Conservation (phyloP, 2,797 vertebrate genomes). For the Vespertilio murinus region DNA sequence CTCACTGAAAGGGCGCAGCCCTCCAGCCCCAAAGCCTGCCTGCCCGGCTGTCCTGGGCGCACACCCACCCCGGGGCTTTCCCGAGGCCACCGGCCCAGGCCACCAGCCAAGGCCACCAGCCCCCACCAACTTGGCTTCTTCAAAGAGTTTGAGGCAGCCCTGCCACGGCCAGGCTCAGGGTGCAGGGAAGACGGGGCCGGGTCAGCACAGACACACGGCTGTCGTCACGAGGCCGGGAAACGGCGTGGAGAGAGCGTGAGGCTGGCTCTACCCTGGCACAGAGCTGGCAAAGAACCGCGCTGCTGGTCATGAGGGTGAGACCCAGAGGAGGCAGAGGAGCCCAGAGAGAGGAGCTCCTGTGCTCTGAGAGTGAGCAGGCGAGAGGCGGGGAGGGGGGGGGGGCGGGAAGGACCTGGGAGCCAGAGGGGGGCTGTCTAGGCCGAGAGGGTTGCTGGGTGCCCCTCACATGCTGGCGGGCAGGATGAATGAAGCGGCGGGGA, state of each 20-base stretch:
- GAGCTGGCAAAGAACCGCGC: not conserved
- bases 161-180: not conserved
- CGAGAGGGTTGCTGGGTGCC: not conserved
- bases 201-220: not conserved
- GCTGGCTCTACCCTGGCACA: not conserved
- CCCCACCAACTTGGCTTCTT: not conserved
- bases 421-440: not conserved
- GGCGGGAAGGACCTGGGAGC: not conserved
- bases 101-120: too few relatives aligned
- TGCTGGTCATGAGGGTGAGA: not conserved
- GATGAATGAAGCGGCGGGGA: not conserved
- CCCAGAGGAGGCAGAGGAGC: not conserved
- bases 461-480: too few relatives aligned
- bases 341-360: not conserved
- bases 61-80: not conserved
- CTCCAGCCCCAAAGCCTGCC: not conserved
- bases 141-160: not conserved
- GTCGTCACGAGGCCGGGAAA: not conserved
- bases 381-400: not conserved
- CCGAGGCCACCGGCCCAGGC: not conserved
- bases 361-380: not conserved
- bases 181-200: not conserved
- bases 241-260: not conserved
- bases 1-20: conserved; percentile 12
- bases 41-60: not conserved